Evolutionary conservation across 2,888 invertebrate genomes (phyloP), one percentile per base, ranked within the genome.

Genomic region (Sinentomon sp.): DNA sequence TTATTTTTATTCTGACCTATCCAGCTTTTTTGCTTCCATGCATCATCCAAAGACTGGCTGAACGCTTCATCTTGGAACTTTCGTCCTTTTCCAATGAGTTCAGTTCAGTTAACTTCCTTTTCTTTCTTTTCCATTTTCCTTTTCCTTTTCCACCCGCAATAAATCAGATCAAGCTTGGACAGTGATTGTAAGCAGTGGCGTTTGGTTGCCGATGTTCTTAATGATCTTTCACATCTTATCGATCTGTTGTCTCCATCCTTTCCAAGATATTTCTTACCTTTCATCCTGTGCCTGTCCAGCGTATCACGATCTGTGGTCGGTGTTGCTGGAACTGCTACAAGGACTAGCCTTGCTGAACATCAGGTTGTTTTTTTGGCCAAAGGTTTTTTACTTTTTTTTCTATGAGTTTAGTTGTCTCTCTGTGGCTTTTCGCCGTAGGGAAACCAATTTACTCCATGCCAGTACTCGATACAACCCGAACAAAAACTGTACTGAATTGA

Each of bases 121-220:
- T 7, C 27, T 27, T 27, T 9, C 10, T 52, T 32, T 16, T n/a
- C 25, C 25, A 28, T 46, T 53, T n/a, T n/a, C n/a, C n/a, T n/a
- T n/a, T n/a, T n/a, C n/a, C n/a, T n/a, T n/a, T n/a, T n/a, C n/a
- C n/a, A n/a, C n/a, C n/a, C n/a, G n/a, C n/a, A n/a, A n/a, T n/a
- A n/a, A n/a, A n/a, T 22, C 48, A 70, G 70, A 14, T n/a, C 64
- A 7, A 61, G 67, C 39, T 55, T 92, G 38, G 89, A 89, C 57
- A 66, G 73, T 20, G 77, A 89, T 48, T 83, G 85, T 45, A 94
- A 94, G 52, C 73, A 78, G 51, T 94, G 92, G 92, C 64, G 92
- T 31, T 55, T 92, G 20, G 75, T 82, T 53, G 94, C 94, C 9
- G 94, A 94, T 53, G 61, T 77, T 33, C 52, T 89, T 7, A 92